phyloP scores from a whole-genome alignment of 1,140 invertebrate species.

The Zaprionus kolodkinae region DNA sequence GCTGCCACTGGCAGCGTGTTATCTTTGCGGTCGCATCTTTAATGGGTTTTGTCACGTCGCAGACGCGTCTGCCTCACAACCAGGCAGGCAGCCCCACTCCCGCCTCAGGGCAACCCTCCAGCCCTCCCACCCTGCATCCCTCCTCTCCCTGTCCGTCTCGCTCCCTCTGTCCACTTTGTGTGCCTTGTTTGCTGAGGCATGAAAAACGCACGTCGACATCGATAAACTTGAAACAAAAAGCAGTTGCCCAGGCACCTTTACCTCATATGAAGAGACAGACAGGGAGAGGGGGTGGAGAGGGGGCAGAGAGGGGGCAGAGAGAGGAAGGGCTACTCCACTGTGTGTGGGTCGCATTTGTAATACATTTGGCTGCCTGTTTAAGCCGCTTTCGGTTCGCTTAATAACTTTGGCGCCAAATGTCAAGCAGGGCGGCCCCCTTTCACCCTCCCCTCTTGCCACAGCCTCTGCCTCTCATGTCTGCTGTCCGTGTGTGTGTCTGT shows the following conservation, averaged over 20 bases:
- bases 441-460: neutral
- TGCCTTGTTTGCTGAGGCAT: slow-evolving; percentile 61
- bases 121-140: neutral
- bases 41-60: slow-evolving; percentile 82
- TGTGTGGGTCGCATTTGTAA: slow-evolving; percentile 48
- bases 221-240: slow-evolving; percentile 76
- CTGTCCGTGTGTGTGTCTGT: slow-evolving; percentile 19
- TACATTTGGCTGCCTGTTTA: slow-evolving; percentile 71
- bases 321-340: neutral
- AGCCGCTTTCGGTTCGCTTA: slow-evolving; percentile 66
- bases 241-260: slow-evolving; percentile 15
- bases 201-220: slow-evolving; percentile 73
- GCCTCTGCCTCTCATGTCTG: neutral
- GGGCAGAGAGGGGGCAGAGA: no score
- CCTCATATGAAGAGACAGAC: neutral
- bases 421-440: slow-evolving; percentile 9
- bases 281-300: no score
- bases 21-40: slow-evolving; percentile 81
- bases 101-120: neutral
- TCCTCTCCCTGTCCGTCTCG: neutral
- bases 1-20: slow-evolving; percentile 53
- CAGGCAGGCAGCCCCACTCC: no score
- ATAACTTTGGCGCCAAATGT: slow-evolving; percentile 78
- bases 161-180: slow-evolving; percentile 18
- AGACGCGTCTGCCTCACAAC: slow-evolving; percentile 62